Conservation (phyloP, 2,888 invertebrate species). For the Drosophila pseudotalamancana region DNA sequence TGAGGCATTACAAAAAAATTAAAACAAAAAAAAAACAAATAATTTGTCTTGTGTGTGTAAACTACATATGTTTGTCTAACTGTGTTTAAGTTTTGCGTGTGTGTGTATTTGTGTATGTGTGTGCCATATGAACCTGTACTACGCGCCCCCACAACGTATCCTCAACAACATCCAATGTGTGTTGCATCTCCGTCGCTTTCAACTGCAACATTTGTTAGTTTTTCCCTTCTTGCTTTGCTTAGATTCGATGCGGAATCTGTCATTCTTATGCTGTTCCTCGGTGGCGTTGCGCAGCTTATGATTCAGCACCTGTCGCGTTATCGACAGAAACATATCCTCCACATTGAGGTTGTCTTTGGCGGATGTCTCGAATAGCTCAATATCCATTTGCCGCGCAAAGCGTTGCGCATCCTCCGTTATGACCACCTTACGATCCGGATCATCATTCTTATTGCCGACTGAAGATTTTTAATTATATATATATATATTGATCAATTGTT, state of each 20-base stretch:
- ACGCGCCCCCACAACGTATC: slow-evolving; percentile 52
- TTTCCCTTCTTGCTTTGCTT: slow-evolving; percentile 81
- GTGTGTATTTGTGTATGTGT: slow-evolving; percentile 25
- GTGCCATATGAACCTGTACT: slow-evolving; percentile 60
- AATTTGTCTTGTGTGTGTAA: slow-evolving; percentile 37
- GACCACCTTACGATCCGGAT: slow-evolving; percentile 97
- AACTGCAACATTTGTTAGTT: slow-evolving; percentile 84
- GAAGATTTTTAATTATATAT: slow-evolving; percentile 32
- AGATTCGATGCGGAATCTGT: slow-evolving; percentile 81
- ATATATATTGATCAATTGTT: background rate
- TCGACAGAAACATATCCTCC: slow-evolving; percentile 95
- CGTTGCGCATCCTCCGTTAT: slow-evolving; percentile 98
- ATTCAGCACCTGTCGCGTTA: slow-evolving; percentile 86
- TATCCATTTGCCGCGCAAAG: slow-evolving; percentile 98
- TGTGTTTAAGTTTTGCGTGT: slow-evolving; percentile 9
- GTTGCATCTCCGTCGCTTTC: slow-evolving; percentile 64
- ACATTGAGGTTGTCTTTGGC: slow-evolving; percentile 99
- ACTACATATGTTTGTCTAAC: slow-evolving; percentile 38
- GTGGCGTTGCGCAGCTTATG: slow-evolving; percentile 83
- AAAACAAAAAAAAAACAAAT: slow-evolving; percentile 39
- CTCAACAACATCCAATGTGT: slow-evolving; percentile 19
- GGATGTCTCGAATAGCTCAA: slow-evolving; percentile 98
- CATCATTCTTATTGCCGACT: slow-evolving; percentile 99
- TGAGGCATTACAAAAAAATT: slow-evolving; percentile 49
- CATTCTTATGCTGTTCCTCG: slow-evolving; percentile 83